Evolutionary conservation across 2,888 invertebrate species (phyloP).

Genomic region (Synanthedon myopaeformis): DNA sequence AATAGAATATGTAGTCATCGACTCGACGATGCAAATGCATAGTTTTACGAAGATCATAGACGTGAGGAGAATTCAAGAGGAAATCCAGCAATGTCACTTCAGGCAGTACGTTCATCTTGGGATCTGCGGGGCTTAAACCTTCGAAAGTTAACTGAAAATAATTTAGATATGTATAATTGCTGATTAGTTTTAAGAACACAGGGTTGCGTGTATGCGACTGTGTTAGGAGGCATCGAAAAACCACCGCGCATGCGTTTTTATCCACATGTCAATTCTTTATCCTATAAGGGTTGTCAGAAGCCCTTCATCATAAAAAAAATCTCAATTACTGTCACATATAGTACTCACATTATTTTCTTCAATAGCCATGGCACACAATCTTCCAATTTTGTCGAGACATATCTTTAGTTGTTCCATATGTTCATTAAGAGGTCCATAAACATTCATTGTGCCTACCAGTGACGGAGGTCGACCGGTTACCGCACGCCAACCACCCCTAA

Average conservation of each 20-base stretch:
- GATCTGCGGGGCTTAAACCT: conserved; percentile 44
- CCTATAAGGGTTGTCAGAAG: too few relatives aligned
- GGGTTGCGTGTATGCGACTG: too few relatives aligned
- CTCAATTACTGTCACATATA: too few relatives aligned
- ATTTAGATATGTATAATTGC: not conserved
- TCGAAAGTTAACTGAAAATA: conserved; percentile 42
- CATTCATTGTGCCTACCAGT: conserved; percentile 50
- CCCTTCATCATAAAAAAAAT: too few relatives aligned
- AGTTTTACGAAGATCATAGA: conserved; percentile 40
- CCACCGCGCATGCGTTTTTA: too few relatives aligned
- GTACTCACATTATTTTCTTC: conserved; percentile 25
- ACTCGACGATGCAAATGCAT: conserved; percentile 42
- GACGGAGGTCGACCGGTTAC: conserved; percentile 51
- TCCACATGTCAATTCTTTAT: too few relatives aligned
- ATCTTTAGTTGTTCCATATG: conserved; percentile 54
- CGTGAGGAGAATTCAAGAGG: conserved; percentile 44
- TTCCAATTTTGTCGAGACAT: conserved; percentile 44
- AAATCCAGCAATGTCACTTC: conserved; percentile 59
- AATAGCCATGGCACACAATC: conserved; percentile 30
- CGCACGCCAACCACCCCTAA: conserved; percentile 31
- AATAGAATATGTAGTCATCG: conserved; percentile 52
- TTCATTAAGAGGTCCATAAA: conserved; percentile 32
- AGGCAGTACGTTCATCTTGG: conserved; percentile 54
- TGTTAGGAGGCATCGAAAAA: too few relatives aligned
- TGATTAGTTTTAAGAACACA: too few relatives aligned